A percentile compares a stretch with the other conserved stretches of the same genome.
phyloP scores from a whole-genome alignment of 1,140 invertebrate genomes.

The Drosophila mauritiana region DNA sequence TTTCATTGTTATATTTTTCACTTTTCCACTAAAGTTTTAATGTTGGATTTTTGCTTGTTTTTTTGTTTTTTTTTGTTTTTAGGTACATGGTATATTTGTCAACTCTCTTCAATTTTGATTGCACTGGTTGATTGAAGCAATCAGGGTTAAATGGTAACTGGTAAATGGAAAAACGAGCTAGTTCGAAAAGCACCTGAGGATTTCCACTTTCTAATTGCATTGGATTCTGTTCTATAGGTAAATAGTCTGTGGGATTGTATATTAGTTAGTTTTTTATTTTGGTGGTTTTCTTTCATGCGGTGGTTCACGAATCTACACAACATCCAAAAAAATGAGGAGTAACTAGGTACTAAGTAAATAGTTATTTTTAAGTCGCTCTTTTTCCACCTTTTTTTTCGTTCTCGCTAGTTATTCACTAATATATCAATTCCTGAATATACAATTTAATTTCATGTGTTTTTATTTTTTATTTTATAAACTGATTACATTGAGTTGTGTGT shows the following conservation, averaged over 20 bases:
- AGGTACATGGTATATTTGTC: slow-evolving; percentile 51
- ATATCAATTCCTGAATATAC: slow-evolving; percentile 68
- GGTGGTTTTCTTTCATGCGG: slow-evolving; percentile 30
- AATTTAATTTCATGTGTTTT: slow-evolving; percentile 28
- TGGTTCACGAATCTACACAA: slow-evolving; percentile 47
- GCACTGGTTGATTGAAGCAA: slow-evolving; percentile 17
- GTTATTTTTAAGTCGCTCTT: slow-evolving; percentile 7
- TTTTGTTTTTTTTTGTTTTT: not conserved
- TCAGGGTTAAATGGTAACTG: not conserved
- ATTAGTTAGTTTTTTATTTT: slow-evolving; percentile 19
- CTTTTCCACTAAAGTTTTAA: slow-evolving; percentile 5
- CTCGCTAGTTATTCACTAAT: slow-evolving; percentile 51
- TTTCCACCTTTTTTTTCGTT: slow-evolving; percentile 4
- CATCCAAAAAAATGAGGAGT: slow-evolving; percentile 37
- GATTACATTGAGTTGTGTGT: slow-evolving; percentile 26
- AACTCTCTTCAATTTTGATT: slow-evolving; percentile 34
- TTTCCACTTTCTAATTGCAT: slow-evolving; percentile 15
- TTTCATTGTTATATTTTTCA: too few species aligned
- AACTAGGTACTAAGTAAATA: slow-evolving; percentile 44
- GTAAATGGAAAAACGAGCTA: not conserved
- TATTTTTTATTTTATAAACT: not conserved
- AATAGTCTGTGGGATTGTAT: slow-evolving; percentile 28
- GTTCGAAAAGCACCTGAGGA: slow-evolving; percentile 33
- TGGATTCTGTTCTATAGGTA: slow-evolving; percentile 1
- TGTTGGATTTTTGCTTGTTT: not conserved